Evolutionary conservation across 2,888 invertebrate genomes (phyloP), one percentile per base, ranked within the genome.

Genomic region (Philereme vetulata): DNA sequence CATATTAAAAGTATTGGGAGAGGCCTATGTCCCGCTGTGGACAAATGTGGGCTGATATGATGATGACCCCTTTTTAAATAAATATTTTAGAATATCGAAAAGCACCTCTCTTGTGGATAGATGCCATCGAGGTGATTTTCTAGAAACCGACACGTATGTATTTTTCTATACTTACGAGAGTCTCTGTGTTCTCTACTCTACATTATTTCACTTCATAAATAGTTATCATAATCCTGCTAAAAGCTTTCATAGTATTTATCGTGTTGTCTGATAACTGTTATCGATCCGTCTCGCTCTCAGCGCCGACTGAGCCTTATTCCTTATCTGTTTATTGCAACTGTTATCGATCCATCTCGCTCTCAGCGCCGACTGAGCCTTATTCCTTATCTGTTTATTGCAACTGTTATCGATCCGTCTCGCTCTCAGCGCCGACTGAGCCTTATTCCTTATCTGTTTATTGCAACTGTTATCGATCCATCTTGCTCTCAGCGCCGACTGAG

Each of bases 391-490:
- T n/a, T n/a, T n/a, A n/a, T n/a, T n/a, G n/a, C n/a, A 47, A 21
- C n/a, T 43, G 34, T 48, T 55, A 55, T 55, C 54, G 4, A 32
- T 42, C 21, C 21, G 43, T 49, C 42, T 36, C 4, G 11, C 21
- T 38, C 47, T 48, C 21, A 21, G 21, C 21, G 21, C 21, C 2
- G 48, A 42, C n/a, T 10, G 42, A 42, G 5, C 4, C 10, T 42
- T n/a, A 42, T 10, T n/a, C n/a, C n/a, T n/a, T n/a, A n/a, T n/a
- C n/a, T n/a, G n/a, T n/a, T n/a, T n/a, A n/a, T n/a, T n/a, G n/a
- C n/a, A 47, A 21, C n/a, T 43, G 34, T 48, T 55, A 55, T 55
- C 54, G 4, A 32, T 42, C 21, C 21, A 48, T 49, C 42, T 36
- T 3, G 11, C 21, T 38, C 47, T 48, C 21, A 21, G 21, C 21